These are phyloP conservation scores for Nettapus auritus DNA, from an alignment of 2,113 vertebrate genomes.

Conservation along the genomic window DNA sequence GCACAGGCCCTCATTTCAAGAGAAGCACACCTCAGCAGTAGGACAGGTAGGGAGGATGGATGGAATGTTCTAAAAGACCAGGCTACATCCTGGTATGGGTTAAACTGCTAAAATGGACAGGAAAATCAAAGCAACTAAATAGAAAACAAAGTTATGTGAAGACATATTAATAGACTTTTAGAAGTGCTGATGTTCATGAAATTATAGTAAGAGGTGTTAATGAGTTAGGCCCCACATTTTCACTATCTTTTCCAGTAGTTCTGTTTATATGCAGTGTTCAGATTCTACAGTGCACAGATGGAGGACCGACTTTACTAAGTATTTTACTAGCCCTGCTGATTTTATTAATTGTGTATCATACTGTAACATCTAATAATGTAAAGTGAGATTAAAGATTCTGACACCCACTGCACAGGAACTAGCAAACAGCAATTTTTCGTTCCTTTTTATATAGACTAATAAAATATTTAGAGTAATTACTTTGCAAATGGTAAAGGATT, in stretches of 20 bases:
- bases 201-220: background rate
- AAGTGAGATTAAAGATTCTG: conserved; percentile 50
- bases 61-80: background rate
- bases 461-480: conserved; percentile 63
- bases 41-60: background rate
- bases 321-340: background rate
- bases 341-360: conserved; percentile 1
- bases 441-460: conserved; percentile 24
- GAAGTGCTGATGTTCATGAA: background rate
- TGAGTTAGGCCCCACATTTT: background rate
- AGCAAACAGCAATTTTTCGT: conserved; percentile 27
- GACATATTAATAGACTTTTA: background rate
- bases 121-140: background rate
- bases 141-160: background rate
- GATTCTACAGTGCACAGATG: background rate
- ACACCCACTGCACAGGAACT: background rate
- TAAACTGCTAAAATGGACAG: background rate
- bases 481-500: conserved; percentile 57
- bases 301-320: background rate
- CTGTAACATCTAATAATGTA: background rate
- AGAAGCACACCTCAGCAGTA: background rate
- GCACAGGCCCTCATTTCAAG: background rate
- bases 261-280: background rate
- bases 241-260: background rate
- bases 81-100: background rate